phyloP scores from a whole-genome alignment of 2,113 vertebrate genomes.

The Podarcis cretensis region DNA sequence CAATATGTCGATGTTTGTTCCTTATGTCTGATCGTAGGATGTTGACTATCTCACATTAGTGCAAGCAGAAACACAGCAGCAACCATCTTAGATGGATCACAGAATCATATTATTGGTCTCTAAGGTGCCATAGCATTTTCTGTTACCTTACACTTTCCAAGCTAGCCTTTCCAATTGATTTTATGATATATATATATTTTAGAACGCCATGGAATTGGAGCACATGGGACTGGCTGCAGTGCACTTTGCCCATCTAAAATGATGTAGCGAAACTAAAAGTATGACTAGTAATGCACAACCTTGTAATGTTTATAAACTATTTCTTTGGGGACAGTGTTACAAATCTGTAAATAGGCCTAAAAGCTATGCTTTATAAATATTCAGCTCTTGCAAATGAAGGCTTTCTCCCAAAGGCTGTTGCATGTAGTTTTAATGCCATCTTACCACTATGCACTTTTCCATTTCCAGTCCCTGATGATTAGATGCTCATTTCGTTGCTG shows the following conservation, averaged over 20 bases:
- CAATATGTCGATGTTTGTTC: not conserved
- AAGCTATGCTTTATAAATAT: not conserved
- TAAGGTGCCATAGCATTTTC: not conserved
- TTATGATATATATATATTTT: not conserved
- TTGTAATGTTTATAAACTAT: not conserved
- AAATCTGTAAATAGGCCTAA: not conserved
- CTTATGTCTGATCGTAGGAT: not conserved
- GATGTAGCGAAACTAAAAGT: not conserved
- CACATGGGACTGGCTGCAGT: not conserved
- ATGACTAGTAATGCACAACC: not conserved
- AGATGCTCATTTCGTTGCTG: not conserved
- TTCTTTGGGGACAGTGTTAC: not conserved
- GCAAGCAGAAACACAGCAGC: not conserved
- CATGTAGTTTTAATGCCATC: not conserved
- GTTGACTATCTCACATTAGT: not conserved
- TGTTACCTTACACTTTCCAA: not conserved
- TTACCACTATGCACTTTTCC: not conserved
- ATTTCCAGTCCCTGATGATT: not conserved
- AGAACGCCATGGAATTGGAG: not conserved
- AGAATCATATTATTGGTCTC: not conserved
- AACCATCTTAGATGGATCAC: not conserved
- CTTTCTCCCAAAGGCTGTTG: not conserved
- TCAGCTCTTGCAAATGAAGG: not conserved
- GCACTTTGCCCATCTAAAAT: not conserved
- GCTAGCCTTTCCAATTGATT: not conserved